phyloP scores from a whole-genome alignment of 1,140 invertebrate genomes.

The Aporrectodea caliginosa region DNA sequence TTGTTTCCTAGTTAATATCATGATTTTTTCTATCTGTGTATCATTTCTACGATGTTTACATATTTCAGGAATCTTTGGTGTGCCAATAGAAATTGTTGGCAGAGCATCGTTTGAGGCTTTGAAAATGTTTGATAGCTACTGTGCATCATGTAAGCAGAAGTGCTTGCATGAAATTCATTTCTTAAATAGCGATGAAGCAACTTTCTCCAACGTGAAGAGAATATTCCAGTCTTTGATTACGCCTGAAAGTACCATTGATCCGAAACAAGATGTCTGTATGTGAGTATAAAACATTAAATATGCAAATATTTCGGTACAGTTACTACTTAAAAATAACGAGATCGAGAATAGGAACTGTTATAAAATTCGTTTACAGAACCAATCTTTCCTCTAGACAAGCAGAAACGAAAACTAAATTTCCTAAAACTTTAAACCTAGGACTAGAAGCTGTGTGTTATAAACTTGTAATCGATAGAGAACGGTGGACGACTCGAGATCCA shows the following conservation, averaged over 20 bases:
- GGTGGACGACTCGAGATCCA: too few relatives aligned
- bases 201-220: background rate
- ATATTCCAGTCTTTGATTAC: background rate
- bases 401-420: too few relatives aligned
- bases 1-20: background rate
- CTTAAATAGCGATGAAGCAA: background rate
- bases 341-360: too few relatives aligned
- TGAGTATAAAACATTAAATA: too few relatives aligned
- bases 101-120: background rate
- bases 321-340: too few relatives aligned
- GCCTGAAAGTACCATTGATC: background rate
- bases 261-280: background rate
- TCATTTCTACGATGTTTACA: background rate
- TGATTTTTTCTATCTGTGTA: background rate
- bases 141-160: background rate
- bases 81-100: background rate
- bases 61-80: slow-evolving; percentile 1
- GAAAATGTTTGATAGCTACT: background rate
- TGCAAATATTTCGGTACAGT: too few relatives aligned
- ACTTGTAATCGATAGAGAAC: too few relatives aligned
- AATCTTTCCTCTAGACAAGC: too few relatives aligned
- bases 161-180: background rate
- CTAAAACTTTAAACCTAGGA: too few relatives aligned
- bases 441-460: too few relatives aligned
- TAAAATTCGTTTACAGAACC: too few relatives aligned